Base-by-base conservation (phyloP, 2,888 invertebrate genomes). In the Orchestes rusci region DNA sequence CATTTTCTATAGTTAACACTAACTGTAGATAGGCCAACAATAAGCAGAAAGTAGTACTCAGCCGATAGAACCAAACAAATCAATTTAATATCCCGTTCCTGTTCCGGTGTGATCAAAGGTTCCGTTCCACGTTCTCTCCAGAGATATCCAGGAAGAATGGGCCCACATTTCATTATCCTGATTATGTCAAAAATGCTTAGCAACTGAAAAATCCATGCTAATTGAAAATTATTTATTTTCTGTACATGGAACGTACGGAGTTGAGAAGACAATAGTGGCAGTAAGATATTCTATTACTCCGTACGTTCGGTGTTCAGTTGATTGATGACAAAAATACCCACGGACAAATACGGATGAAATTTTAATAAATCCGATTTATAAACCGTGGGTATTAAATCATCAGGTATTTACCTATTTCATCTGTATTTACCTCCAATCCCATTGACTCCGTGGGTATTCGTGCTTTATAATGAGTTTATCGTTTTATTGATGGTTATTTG, bases 31-130 rank as follows among this genome's bases (percentile, higher is more conserved):
- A 62, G 40, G 33, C 67, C 67, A 12, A 63, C 41, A 2, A 67
- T 29, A 3, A 69, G 52, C 18, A 67, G 57, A 12, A 60, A 40
- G 43, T 67, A 67, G 50, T 65, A 67, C 52, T 67, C 64, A 3
- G 63, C 43, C 2, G 65, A 65, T n/a, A 67, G 48, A 3, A 65
- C 62, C 13, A 66, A 51, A 43, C 60, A 60, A 35, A 68, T 61
- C 17, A 69, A 51, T 55, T 66, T 67, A 17, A 63, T 55, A 46
- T 69, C 69, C 39, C 69, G 54, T 53, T 66, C 64, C 31, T 56
- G 53, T 55, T 61, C 60, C 18, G 63, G 59, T 8, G 58, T 51
- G 5, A 65, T 53, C 3, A 64, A 31, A 20, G 53, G 51, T 52
- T 61, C 58, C 19, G 61, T 49, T 13, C 23, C 4, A 29, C 63